Base-by-base conservation (phyloP, 2,113 vertebrate genomes). In the Beaufortia kweichowensis region DNA sequence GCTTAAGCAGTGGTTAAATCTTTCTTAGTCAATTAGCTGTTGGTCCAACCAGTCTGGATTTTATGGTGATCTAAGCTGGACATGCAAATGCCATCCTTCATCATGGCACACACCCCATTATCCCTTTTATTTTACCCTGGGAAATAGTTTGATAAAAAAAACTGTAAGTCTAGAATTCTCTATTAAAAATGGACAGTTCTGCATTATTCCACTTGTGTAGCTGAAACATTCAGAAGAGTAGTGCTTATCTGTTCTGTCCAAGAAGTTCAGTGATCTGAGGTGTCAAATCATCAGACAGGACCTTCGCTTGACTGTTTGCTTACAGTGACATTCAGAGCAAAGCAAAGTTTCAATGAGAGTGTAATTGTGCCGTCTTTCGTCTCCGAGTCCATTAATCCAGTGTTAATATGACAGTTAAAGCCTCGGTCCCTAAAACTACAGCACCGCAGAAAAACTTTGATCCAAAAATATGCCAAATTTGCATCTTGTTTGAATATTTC, bases 321-420 rank as follows among this genome's bases (percentile, higher is more conserved):
- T 80, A 33, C 31, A 48, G 33, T 67, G 12, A 19, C 57, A 53
- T 78, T 71, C 59, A 63, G 21, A 56, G 62, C 14, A 64, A 29
- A 63, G 23, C 41, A 33, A 60, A 24, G 19, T 53, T 50, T 72
- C 33, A 72, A 26, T 31, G n/a, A 63, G 17, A n/a, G 31, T 0
- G 17, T 28, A 14, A 62, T 53, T 75, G 26, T 63, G 31, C n/a
- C 63, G 8, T 24, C 26, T 1, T 17, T 50, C 23, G 11, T 9
- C 43, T 67, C 15, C 0, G 9, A 67, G 43, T 50, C 41, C 26
- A 31, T 48, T 29, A 31, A 50, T 68, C 26, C 17, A 31, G 65
- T 29, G 43, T 68, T 50, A 68, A 68, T 68, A 31, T 68, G 65
- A 50, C 65, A 50, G 26, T 31, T 35, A 53, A 53, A 23, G 29